Percentiles rank a stretch among this genome's conserved stretches.
Evolutionary conservation across 2,888 invertebrate species (phyloP).

Genomic region (Bellardia pandia): DNA sequence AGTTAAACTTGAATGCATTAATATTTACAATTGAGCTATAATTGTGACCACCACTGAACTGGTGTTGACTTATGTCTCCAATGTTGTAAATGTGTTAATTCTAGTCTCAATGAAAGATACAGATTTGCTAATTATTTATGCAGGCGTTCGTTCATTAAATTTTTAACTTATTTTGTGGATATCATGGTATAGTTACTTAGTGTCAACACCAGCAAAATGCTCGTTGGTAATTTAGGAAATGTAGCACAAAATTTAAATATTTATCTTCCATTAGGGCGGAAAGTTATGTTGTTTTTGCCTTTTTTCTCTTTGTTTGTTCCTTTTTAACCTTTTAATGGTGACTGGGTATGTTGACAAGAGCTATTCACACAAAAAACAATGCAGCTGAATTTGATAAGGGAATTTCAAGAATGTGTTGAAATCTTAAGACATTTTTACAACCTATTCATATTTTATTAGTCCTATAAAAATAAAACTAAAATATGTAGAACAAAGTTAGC

Average conservation of each 20-base stretch:
- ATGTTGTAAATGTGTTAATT: constrained; percentile 62
- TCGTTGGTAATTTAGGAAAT: constrained; percentile 45
- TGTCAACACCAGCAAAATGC: constrained; percentile 54
- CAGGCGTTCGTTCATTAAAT: constrained; percentile 71
- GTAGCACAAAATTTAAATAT: constrained; percentile 55
- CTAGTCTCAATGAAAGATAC: constrained; percentile 59
- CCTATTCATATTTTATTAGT: constrained; percentile 13
- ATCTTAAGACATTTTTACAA: constrained; percentile 8
- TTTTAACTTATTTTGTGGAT: constrained; percentile 64
- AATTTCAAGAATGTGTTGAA: constrained; percentile 28
- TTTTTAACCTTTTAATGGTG: constrained; percentile 40
- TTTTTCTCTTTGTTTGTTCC: constrained; percentile 10
- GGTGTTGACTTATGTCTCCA: constrained; percentile 33
- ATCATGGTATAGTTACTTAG: constrained; percentile 54
- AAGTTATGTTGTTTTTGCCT: constrained; percentile 46
- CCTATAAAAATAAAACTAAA: constrained; percentile 5
- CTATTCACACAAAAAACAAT: constrained; percentile 7
- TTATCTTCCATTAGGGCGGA: constrained; percentile 50
- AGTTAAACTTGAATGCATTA: too few species aligned
- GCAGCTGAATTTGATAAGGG: constrained; percentile 7
- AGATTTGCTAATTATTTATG: constrained; percentile 74
- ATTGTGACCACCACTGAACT: neutral
- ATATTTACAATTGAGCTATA: neutral
- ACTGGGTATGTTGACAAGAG: constrained; percentile 1
- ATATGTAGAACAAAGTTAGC: neutral